Evolutionary conservation across 1,140 invertebrate species (phyloP), one percentile per base, ranked within the genome.

Genomic region (Pseudomyrmex pallidus): DNA sequence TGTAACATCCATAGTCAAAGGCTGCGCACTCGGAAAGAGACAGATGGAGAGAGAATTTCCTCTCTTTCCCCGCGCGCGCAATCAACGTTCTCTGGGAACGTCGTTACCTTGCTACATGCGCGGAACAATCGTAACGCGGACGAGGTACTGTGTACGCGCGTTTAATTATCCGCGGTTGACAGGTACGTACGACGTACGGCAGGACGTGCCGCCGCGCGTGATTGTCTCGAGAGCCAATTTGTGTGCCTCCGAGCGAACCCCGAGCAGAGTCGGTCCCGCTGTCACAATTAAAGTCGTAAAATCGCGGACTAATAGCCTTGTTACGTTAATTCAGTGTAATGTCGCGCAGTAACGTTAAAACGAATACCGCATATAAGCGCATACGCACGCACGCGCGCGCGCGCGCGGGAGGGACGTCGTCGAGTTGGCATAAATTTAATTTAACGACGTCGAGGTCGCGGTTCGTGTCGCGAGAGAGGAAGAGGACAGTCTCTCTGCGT

Each of bases 281-380:
- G 85, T 89, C 87, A 84, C 82, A 89, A 89, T 89, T 87, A 88
- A 89, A 89, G 86, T 89, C 88, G 82, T 89, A 89, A 89, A 89
- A 87, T 85, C 83, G 88, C 68, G 59, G 68, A 85, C 85, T 87
- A 89, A 89, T 89, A 85, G 85, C 85, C 76, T 89, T 85, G 88
- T 88, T 89, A 89, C 80, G 85, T 89, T 89, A 89, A 89, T 89
- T 89, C 87, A 74, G 54, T 56, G 52, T 72, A 70, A 56, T 74
- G 78, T 70, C 63, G 46, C 84, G 7, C 63, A 44, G 63, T 78
- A 82, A 78, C 54, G 80, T 80, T 84, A 76, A 35, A 84, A 86
- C 63, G 66, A 35, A 78, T 15, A 15, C 50, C 48, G 52, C 61
- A 50, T 56, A 72, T 52, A 44, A 35, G 35, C 74, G 66, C 13